A percentile compares a stretch with the other conserved stretches of the same genome.
Evolutionary conservation across 53 echinoderm and acorn worm species (phyloP).

Genomic region (Patiria pectinifera): DNA sequence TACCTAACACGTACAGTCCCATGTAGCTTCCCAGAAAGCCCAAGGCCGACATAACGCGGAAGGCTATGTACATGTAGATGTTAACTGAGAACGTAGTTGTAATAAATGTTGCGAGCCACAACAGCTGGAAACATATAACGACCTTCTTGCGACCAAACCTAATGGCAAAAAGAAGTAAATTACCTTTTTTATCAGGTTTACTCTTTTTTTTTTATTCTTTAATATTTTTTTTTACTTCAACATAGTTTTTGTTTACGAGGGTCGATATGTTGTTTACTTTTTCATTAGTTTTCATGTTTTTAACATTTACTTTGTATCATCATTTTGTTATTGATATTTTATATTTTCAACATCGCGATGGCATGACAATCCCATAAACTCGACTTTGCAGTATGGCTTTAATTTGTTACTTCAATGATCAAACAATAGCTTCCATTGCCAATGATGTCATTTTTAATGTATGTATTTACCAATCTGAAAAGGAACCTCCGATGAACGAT

Average conservation of each 20-base stretch:
- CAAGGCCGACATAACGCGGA: slow-evolving; percentile 45
- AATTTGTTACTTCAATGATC: no score
- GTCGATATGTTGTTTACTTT: no score
- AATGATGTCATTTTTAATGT: neutral
- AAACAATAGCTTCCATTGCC: neutral
- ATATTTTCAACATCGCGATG: no score
- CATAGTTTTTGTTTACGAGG: no score
- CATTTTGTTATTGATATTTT: no score
- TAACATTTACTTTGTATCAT: no score
- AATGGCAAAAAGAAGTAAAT: neutral
- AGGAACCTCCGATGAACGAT: slow-evolving; percentile 68
- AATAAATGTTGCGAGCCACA: slow-evolving; percentile 14
- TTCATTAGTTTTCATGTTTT: no score
- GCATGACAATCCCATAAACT: no score
- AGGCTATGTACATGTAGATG: slow-evolving; percentile 47
- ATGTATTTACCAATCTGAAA: slow-evolving; percentile 75
- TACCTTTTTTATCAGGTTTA: neutral
- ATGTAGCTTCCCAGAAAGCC: slow-evolving; percentile 31
- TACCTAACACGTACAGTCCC: neutral
- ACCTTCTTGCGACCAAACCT: slow-evolving; percentile 59
- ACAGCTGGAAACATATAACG: neutral
- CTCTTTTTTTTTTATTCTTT: neutral
- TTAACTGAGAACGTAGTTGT: slow-evolving; percentile 57
- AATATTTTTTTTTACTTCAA: neutral
- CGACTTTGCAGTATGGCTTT: no score